Conservation (phyloP, 1,140 invertebrate genomes). For the Papilio glaucus region DNA sequence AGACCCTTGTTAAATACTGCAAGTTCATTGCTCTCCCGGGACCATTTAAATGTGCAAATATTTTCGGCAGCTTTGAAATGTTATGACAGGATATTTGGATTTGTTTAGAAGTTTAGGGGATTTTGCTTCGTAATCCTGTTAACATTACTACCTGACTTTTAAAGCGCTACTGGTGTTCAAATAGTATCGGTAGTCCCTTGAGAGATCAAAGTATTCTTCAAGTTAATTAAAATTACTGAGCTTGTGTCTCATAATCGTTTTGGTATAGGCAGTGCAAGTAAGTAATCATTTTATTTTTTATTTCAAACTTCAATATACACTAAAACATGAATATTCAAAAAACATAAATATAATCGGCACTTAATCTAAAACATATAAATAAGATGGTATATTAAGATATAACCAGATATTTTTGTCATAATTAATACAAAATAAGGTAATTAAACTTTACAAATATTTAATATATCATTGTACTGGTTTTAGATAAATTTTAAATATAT, state of each 20-base stretch:
- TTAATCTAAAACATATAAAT: no score
- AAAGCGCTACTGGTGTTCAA: slow-evolving; percentile 25
- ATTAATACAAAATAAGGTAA: no score
- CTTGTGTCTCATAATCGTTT: background rate
- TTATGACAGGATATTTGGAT: slow-evolving; percentile 68
- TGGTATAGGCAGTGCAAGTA: no score
- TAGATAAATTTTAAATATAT: no score
- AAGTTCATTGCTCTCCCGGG: slow-evolving; percentile 54
- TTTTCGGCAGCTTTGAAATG: slow-evolving; percentile 71
- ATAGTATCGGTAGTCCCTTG: background rate
- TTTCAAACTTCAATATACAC: no score
- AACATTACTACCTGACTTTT: slow-evolving; percentile 59
- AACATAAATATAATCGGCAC: no score
- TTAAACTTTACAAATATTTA: no score
- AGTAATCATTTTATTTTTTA: no score
- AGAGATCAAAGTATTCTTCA: background rate
- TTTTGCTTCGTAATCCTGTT: slow-evolving; percentile 68
- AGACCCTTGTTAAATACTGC: slow-evolving; percentile 52
- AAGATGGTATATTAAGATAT: no score
- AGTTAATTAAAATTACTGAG: background rate
- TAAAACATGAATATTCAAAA: no score
- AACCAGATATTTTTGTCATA: no score
- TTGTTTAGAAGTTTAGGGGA: slow-evolving; percentile 43
- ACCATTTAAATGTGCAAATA: slow-evolving; percentile 58
- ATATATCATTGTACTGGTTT: no score